Percentiles rank a stretch among this genome's conserved stretches.
Evolutionary conservation across 2,797 vertebrate species (phyloP).

Genomic region (Aeoliscus strigatus): DNA sequence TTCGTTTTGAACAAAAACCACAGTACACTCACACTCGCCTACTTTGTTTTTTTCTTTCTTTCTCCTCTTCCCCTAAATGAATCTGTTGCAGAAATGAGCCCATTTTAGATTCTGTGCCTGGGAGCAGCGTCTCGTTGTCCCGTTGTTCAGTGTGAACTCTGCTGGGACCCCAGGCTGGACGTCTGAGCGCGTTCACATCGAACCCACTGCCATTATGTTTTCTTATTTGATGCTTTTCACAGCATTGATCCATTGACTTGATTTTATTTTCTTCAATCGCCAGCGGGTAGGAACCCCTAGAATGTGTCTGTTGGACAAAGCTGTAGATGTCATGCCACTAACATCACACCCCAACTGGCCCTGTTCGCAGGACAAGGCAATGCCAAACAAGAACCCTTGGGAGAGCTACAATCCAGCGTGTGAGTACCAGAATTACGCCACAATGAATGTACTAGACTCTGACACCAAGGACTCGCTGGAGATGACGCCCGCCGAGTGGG

Average conservation of each 20-base stretch:
- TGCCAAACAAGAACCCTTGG: conserved; percentile 95
- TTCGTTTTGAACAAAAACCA: conserved; percentile 58
- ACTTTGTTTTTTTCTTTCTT: no score
- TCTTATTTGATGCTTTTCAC: conserved; percentile 63
- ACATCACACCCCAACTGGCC: conserved; percentile 45
- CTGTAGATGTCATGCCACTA: conserved; percentile 52
- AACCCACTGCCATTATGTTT: conserved; percentile 60
- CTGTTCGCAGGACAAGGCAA: conserved; percentile 88
- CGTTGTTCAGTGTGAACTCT: no score
- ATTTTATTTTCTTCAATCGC: conserved; percentile 53
- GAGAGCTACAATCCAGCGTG: conserved; percentile 97
- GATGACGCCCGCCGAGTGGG: conserved; percentile 97
- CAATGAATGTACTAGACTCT: conserved; percentile 97
- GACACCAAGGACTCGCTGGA: conserved; percentile 95
- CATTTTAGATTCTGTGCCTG: conserved; percentile 58
- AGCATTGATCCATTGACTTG: conserved; percentile 63
- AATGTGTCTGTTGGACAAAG: conserved; percentile 22
- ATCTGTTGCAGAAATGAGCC: conserved; percentile 61
- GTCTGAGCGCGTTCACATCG: conserved; percentile 54
- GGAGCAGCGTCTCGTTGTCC: conserved; percentile 48
- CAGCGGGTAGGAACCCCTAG: conserved; percentile 28
- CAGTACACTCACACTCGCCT: conserved; percentile 40
- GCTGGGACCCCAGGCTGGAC: conserved; percentile 40
- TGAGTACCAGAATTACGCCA: conserved; percentile 99
- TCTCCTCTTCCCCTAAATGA: conserved; percentile 31